Conservation (phyloP, 2,888 invertebrate species). For the Caradrina clavipalpis region DNA sequence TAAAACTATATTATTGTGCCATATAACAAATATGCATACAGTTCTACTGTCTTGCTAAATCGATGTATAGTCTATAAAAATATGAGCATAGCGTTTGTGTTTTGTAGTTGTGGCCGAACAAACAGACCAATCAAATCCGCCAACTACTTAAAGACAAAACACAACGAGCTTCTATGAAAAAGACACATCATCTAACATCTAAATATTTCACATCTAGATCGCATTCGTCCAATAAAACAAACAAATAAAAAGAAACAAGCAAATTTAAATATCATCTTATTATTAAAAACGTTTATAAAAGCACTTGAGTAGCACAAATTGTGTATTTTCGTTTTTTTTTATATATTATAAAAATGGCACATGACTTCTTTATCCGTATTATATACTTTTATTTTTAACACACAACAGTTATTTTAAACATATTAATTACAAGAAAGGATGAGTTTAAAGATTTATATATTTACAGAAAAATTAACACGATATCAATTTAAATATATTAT, state of each 20-base stretch:
- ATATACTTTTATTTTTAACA: constrained; percentile 81
- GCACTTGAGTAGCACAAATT: constrained; percentile 88
- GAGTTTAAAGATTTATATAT: constrained; percentile 80
- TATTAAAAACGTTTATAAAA: constrained; percentile 85
- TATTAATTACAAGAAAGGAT: constrained; percentile 74
- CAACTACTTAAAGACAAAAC: constrained; percentile 69
- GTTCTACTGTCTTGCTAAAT: constrained; percentile 56
- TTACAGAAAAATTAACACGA: constrained; percentile 83
- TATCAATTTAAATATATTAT: constrained; percentile 81
- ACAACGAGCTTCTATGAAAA: constrained; percentile 66
- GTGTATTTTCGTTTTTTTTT: constrained; percentile 73
- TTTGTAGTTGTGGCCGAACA: constrained; percentile 55
- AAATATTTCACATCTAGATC: constrained; percentile 73
- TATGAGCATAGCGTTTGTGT: constrained; percentile 64
- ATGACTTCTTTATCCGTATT: constrained; percentile 79
- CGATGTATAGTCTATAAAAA: constrained; percentile 58
- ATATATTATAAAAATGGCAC: constrained; percentile 84
- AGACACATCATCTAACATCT: constrained; percentile 71
- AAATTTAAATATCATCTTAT: constrained; percentile 89
- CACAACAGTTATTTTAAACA: constrained; percentile 81
- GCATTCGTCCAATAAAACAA: constrained; percentile 77
- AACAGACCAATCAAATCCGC: constrained; percentile 51
- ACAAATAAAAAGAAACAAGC: constrained; percentile 83
- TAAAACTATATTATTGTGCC: constrained; percentile 61
- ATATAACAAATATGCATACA: constrained; percentile 61